These are phyloP conservation scores for Magallana nippona DNA, from an alignment of 2,888 invertebrate genomes.

Conservation along the genomic window DNA sequence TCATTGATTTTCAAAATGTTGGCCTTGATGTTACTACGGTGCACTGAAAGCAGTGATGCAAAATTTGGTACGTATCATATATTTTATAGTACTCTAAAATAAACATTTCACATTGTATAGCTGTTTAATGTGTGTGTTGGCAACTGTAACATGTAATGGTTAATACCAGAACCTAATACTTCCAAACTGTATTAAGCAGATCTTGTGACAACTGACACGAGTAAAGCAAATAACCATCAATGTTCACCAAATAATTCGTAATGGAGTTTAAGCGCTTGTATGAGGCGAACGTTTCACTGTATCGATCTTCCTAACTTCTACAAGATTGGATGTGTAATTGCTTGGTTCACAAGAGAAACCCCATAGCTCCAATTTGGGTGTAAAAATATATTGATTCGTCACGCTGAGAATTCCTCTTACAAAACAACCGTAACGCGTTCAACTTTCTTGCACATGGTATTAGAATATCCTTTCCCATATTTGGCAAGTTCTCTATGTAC, in stretches of 20 bases:
- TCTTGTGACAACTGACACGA: constrained; percentile 26
- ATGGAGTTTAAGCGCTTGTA: constrained; percentile 24
- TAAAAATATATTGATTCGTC: constrained; percentile 18
- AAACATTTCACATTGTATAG: background rate
- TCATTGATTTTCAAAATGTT: background rate
- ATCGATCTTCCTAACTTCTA: constrained; percentile 30
- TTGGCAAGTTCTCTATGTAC: too few species aligned
- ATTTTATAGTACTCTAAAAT: background rate
- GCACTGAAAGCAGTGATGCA: background rate
- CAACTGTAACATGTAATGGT: background rate
- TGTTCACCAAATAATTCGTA: constrained; percentile 23
- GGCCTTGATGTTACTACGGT: background rate
- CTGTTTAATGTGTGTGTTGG: background rate
- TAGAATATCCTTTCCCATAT: too few species aligned
- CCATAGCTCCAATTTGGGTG: constrained; percentile 37
- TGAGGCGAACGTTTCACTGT: constrained; percentile 22
- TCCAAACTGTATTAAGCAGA: background rate
- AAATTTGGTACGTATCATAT: constrained; percentile 7
- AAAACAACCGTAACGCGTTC: constrained; percentile 45
- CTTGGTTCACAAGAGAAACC: constrained; percentile 25
- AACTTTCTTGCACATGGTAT: too few species aligned
- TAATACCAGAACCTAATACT: background rate
- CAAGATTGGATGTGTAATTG: constrained; percentile 48
- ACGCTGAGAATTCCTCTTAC: background rate
- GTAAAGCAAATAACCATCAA: constrained; percentile 9